Percentiles rank a stretch among this genome's conserved stretches.
Conservation (phyloP, 2,113 vertebrate species). For the Python bivittatus region DNA sequence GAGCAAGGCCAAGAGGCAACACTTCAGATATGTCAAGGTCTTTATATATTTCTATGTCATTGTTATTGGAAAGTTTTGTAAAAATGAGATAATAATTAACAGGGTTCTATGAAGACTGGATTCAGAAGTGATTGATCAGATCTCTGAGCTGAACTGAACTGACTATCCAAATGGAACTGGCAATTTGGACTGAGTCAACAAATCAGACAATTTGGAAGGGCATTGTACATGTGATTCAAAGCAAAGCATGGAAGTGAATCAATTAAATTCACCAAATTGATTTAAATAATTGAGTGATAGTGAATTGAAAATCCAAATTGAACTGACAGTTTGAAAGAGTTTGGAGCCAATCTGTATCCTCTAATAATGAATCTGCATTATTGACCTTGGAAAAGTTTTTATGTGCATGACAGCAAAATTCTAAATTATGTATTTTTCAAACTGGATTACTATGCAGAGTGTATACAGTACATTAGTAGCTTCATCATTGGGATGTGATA, state of each 20-base stretch:
- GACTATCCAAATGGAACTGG: neutral
- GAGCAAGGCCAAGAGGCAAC: neutral
- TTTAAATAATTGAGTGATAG: neutral
- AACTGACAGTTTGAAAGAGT: neutral
- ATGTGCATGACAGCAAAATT: neutral
- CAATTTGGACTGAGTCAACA: neutral
- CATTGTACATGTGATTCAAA: neutral
- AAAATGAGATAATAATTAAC: neutral
- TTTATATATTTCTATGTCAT: conserved; percentile 34
- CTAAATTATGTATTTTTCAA: conserved; percentile 4
- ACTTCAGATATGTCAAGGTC: conserved; percentile 31
- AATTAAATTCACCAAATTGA: neutral
- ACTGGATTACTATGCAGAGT: neutral
- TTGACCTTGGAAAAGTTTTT: conserved; percentile 34
- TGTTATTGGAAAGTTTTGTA: conserved; percentile 33
- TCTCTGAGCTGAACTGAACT: neutral
- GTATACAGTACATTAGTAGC: neutral
- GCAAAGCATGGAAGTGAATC: neutral
- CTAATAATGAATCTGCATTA: neutral
- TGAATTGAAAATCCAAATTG: neutral
- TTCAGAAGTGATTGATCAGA: neutral
- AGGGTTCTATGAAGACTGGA: neutral
- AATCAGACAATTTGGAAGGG: neutral
- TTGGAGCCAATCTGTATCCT: neutral
- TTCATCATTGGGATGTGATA: neutral